Conservation (phyloP, 2,888 invertebrate species). For the Germaria angustata region DNA sequence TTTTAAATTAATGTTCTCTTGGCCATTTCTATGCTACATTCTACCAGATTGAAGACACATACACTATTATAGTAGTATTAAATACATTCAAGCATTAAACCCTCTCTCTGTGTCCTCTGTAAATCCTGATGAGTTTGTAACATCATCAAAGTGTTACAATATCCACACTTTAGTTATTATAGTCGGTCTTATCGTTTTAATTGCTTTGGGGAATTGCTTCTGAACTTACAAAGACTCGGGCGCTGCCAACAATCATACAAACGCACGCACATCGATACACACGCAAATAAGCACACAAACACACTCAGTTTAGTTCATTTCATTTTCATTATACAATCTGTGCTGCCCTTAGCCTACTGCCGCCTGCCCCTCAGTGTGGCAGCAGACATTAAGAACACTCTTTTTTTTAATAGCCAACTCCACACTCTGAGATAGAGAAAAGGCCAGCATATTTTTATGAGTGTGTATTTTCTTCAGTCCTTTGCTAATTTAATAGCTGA, state of each 20-base stretch:
- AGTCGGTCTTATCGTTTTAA: constrained; percentile 66
- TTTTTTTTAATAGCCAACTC: constrained; percentile 43
- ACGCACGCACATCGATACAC: background rate
- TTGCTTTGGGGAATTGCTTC: constrained; percentile 65
- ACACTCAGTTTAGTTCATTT: constrained; percentile 23
- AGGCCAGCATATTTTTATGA: constrained; percentile 31
- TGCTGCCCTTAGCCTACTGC: constrained; percentile 16
- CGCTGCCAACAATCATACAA: background rate
- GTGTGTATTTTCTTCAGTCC: constrained; percentile 43
- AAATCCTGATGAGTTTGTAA: constrained; percentile 50
- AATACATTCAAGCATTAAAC: background rate
- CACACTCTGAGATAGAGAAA: background rate
- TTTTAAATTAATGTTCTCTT: constrained; percentile 61
- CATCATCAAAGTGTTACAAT: constrained; percentile 64
- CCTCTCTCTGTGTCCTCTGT: background rate
- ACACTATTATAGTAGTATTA: constrained; percentile 1
- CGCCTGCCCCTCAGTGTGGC: constrained; percentile 43
- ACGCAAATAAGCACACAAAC: background rate
- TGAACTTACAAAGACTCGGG: constrained; percentile 12
- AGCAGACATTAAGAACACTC: constrained; percentile 45
- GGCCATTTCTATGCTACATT: constrained; percentile 40
- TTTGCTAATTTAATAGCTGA: constrained; percentile 62
- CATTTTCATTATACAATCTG: constrained; percentile 27
- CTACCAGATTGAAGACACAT: constrained; percentile 21
- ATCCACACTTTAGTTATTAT: constrained; percentile 57